Percentiles rank a stretch among this genome's conserved stretches.
phyloP scores from a whole-genome alignment of 2,797 vertebrate species.

The Odontamblyopus lacepedii region DNA sequence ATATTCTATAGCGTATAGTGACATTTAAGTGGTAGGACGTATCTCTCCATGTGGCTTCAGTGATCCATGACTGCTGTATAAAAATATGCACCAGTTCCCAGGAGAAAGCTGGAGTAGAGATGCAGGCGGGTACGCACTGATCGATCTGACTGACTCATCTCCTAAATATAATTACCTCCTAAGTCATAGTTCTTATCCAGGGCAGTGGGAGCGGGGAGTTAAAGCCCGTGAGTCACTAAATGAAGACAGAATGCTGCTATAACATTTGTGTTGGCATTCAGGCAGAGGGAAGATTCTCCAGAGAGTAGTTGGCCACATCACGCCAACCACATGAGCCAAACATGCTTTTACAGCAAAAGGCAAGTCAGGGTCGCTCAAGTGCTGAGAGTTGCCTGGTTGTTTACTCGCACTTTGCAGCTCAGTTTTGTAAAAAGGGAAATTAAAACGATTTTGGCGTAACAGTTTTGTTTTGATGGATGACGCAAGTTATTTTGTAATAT shows the following conservation, averaged over 20 bases:
- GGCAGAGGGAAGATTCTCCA: slow-evolving; percentile 19
- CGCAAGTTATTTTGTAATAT: too few species aligned
- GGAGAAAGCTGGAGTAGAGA: slow-evolving; percentile 4
- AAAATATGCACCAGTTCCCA: slow-evolving; percentile 5
- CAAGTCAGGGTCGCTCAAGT: slow-evolving; percentile 1
- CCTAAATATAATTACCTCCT: slow-evolving; percentile 28
- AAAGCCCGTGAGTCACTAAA: slow-evolving; percentile 33
- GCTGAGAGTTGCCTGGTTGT: not conserved
- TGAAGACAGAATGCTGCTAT: slow-evolving; percentile 33
- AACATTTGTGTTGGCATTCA: slow-evolving; percentile 29
- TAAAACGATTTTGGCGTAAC: not conserved
- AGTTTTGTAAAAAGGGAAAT: not conserved
- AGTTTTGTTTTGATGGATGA: too few species aligned
- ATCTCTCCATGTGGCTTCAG: not conserved
- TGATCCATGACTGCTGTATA: not conserved
- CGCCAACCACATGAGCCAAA: slow-evolving; percentile 14
- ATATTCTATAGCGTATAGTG: not conserved
- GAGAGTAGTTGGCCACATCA: slow-evolving; percentile 10
- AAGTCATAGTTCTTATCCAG: slow-evolving; percentile 18
- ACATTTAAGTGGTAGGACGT: not conserved
- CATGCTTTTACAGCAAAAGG: slow-evolving; percentile 8
- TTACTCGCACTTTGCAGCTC: slow-evolving; percentile 6
- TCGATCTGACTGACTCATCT: slow-evolving; percentile 26
- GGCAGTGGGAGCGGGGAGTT: slow-evolving; percentile 24
- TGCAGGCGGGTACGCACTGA: not conserved